Evolutionary conservation across 2,113 vertebrate species (phyloP).

Genomic region (Leptobrachium leishanense): DNA sequence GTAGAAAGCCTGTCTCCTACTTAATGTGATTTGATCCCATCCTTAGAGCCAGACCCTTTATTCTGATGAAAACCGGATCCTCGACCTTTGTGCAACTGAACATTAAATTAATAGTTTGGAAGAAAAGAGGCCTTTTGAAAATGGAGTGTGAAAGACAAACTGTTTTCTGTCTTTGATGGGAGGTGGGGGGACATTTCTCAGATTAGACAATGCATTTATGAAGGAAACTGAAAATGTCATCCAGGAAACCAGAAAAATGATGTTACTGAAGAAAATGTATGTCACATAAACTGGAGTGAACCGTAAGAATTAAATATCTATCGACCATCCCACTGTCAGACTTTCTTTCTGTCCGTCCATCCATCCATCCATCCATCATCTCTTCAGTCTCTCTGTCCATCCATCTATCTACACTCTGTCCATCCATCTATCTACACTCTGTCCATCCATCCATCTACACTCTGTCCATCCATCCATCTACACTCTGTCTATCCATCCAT

Average conservation of each 20-base stretch:
- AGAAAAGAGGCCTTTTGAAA: conserved; percentile 51
- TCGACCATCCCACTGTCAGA: too few species aligned
- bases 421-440: too few species aligned
- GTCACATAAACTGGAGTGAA: too few species aligned
- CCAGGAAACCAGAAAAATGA: not conserved
- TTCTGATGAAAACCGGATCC: conserved; percentile 56
- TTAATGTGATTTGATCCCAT: conserved; percentile 51
- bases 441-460: too few species aligned
- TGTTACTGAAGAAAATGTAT: too few species aligned
- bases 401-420: too few species aligned
- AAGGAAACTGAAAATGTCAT: conserved; percentile 27
- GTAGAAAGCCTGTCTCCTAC: conserved; percentile 49
- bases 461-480: too few species aligned
- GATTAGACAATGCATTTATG: conserved; percentile 41
- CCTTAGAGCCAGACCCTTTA: conserved; percentile 50
- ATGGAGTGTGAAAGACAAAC: conserved; percentile 61
- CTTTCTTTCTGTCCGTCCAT: not conserved
- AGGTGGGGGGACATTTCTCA: conserved; percentile 35
- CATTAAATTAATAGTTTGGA: conserved; percentile 62
- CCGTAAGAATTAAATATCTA: too few species aligned
- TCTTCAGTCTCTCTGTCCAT: too few species aligned
- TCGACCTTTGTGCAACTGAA: conserved; percentile 54
- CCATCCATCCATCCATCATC: too few species aligned
- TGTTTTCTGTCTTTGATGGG: conserved; percentile 50
- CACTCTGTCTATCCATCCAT: too few species aligned